Conservation (phyloP, 2,888 invertebrate genomes). For the Syritta pipiens region DNA sequence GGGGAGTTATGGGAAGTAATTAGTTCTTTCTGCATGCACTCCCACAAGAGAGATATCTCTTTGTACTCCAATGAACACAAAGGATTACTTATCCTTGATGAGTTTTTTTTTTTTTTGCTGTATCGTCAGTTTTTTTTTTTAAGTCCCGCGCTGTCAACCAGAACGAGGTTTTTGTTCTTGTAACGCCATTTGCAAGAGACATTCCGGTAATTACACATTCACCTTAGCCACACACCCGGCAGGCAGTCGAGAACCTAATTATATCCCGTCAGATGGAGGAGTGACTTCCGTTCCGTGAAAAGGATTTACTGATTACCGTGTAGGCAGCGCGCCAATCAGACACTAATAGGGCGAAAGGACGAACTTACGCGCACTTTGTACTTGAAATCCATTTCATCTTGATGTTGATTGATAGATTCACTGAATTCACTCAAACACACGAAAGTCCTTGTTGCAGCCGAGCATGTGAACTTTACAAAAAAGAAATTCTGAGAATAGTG, state of each 20-base stretch:
- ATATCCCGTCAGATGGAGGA: not conserved
- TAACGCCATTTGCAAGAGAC: not conserved
- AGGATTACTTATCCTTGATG: constrained; percentile 28
- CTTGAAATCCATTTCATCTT: constrained; percentile 31
- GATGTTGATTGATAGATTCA: constrained; percentile 42
- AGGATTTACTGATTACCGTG: constrained; percentile 32
- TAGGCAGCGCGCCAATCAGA: not conserved
- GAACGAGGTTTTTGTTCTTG: not conserved
- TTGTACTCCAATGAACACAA: constrained; percentile 36
- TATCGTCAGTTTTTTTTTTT: not conserved
- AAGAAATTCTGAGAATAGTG: not conserved
- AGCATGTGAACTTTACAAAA: not conserved
- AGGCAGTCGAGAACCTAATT: constrained; percentile 27
- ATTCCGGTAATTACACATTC: constrained; percentile 43
- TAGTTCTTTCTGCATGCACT: constrained; percentile 49
- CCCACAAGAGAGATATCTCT: not conserved
- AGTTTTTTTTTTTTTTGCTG: constrained; percentile 42
- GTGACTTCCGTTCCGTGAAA: constrained; percentile 1
- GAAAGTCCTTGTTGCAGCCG: not conserved
- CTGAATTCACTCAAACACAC: not conserved
- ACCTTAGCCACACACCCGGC: constrained; percentile 18
- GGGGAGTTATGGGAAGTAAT: constrained; percentile 50
- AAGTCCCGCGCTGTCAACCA: not conserved
- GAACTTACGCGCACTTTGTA: not conserved
- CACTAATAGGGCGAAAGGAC: constrained; percentile 7